Conservation (phyloP, 1,140 invertebrate species). For the Leptoteleia sp. region DNA sequence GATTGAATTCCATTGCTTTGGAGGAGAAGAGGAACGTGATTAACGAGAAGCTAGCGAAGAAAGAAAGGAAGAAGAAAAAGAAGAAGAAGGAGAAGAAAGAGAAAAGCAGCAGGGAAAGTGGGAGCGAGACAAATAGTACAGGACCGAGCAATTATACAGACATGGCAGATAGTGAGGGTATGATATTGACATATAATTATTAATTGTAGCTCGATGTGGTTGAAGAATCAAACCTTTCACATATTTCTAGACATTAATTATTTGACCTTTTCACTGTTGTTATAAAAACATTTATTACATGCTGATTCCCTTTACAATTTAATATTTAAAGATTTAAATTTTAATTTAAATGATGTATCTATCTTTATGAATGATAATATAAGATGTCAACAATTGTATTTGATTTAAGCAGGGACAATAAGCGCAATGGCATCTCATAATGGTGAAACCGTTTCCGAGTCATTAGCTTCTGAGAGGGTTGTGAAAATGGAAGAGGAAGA, state of each 20-base stretch:
- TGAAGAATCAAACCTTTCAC: not conserved
- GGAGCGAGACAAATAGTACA: conserved; percentile 77
- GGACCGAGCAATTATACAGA: conserved; percentile 74
- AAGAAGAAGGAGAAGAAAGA: conserved; percentile 85
- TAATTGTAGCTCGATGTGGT: not conserved
- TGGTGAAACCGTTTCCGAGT: conserved; percentile 73
- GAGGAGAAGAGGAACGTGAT: conserved; percentile 86
- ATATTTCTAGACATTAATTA: too few relatives aligned
- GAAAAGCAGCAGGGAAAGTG: conserved; percentile 71
- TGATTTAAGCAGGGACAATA: conserved; percentile 44
- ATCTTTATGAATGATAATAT: too few relatives aligned
- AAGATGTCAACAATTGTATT: too few relatives aligned
- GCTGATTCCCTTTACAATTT: too few relatives aligned
- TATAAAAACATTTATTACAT: too few relatives aligned
- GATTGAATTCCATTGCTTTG: conserved; percentile 85
- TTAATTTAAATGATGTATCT: too few relatives aligned
- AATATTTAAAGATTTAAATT: too few relatives aligned
- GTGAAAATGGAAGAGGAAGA: conserved; percentile 86
- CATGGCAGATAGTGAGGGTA: conserved; percentile 78
- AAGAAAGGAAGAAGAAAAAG: conserved; percentile 87
- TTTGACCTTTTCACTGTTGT: too few relatives aligned
- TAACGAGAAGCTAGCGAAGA: conserved; percentile 87
- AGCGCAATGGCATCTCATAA: conserved; percentile 72
- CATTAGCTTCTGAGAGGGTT: conserved; percentile 80
- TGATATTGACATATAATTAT: conserved; percentile 13